Percentiles rank a stretch among this genome's conserved stretches.
Evolutionary conservation across 2,113 vertebrate genomes (phyloP).

Genomic region (Abramis brama): DNA sequence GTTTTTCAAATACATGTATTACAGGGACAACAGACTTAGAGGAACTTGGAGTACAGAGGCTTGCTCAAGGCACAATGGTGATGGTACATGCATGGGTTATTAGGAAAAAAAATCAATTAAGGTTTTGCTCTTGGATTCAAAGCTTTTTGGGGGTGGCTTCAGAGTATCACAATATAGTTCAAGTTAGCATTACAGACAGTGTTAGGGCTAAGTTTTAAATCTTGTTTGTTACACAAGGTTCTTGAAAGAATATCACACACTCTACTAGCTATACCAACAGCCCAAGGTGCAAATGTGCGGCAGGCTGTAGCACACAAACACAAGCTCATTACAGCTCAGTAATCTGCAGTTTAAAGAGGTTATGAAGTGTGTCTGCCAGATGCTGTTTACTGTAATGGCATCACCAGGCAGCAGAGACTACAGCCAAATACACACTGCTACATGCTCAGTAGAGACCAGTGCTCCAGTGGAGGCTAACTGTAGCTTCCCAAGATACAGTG

Average conservation of each 20-base stretch:
- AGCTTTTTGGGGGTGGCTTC: background rate
- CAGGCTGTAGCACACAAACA: slow-evolving; percentile 42
- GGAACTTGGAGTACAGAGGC: background rate
- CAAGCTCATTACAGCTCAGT: slow-evolving; percentile 65
- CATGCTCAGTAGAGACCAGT: slow-evolving; percentile 53
- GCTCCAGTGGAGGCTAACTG: background rate
- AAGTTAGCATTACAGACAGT: background rate
- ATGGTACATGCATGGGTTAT: background rate
- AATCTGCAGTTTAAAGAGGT: slow-evolving; percentile 71
- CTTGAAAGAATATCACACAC: slow-evolving; percentile 22
- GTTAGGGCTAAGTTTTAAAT: background rate
- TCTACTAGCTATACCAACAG: slow-evolving; percentile 30
- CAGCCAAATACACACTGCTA: slow-evolving; percentile 63
- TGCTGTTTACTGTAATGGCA: slow-evolving; percentile 72
- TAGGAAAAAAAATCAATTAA: background rate
- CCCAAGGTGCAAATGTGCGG: slow-evolving; percentile 33
- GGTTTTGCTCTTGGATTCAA: background rate
- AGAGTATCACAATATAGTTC: background rate
- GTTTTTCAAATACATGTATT: too few species aligned
- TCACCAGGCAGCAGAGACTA: slow-evolving; percentile 61
- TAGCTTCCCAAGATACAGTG: slow-evolving; percentile 12
- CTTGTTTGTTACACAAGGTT: slow-evolving; percentile 14
- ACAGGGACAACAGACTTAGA: background rate
- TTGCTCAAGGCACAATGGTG: background rate
- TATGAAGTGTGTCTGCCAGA: slow-evolving; percentile 70